These are phyloP conservation scores for Acanthochromis polyacanthus DNA, from an alignment of 2,113 vertebrate genomes.

Conservation along the genomic window DNA sequence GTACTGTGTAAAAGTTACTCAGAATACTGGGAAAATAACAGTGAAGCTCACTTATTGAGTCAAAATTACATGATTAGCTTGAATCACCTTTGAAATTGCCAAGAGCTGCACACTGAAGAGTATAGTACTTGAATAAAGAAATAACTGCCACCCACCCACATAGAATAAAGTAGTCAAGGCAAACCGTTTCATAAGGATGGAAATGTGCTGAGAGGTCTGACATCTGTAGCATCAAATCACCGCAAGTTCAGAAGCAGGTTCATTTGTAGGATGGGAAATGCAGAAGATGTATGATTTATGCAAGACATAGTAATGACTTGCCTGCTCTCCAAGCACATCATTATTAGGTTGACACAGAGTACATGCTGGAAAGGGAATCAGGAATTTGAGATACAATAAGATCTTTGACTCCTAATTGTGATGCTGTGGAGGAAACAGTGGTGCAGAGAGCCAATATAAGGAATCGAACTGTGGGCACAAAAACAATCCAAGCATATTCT, in stretches of 20 bases:
- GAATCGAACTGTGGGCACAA: too few species aligned
- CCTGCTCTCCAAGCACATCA: too few species aligned
- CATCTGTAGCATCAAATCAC: conserved; percentile 15
- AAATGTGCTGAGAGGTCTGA: conserved; percentile 20
- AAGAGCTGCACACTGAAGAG: background rate
- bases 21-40: background rate
- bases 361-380: too few species aligned
- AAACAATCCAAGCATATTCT: too few species aligned
- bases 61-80: background rate
- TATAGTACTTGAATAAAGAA: background rate
- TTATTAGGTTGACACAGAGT: too few species aligned
- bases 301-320: too few species aligned
- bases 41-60: background rate
- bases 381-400: too few species aligned
- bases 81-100: background rate
- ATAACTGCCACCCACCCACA: conserved; percentile 7
- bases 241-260: background rate
- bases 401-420: too few species aligned
- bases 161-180: background rate
- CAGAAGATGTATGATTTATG: background rate
- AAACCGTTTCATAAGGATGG: background rate
- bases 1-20: background rate
- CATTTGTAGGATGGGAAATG: background rate
- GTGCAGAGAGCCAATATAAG: too few species aligned
- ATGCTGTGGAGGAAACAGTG: too few species aligned